Evolutionary conservation across 2,888 invertebrate species (phyloP), one percentile per base, ranked within the genome.

Genomic region (Chaitophorus viminalis): DNA sequence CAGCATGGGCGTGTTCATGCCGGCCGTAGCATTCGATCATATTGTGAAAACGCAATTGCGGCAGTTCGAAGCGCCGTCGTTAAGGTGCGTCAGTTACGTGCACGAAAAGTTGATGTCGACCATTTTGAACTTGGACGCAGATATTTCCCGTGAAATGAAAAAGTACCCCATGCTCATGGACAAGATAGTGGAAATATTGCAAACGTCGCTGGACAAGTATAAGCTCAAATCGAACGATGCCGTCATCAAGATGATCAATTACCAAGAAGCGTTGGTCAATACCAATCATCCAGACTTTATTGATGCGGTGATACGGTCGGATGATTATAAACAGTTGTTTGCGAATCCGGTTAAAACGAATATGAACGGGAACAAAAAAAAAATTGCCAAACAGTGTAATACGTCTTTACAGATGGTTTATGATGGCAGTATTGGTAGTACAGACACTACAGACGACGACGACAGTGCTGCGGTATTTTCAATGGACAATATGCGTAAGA

Each of bases 231-330:
- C 85, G 4, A 6, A 18, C 1, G 52, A 86, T 0, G 52, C 78
- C 1, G 85, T 86, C 1, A 70, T 11, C 4, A 78, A 70, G 29
- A 29, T 86, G 14, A 86, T 86, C 11, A 3, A 36, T 25, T 86
- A 78, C 21, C 78, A 86, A 31, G 54, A 36, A 54, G 70, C 54
- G 18, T 78, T 31, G 0, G 29, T 86, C 1, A 86, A 86, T 25
- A 86, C 85, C 0, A n/a, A 31, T 36, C 85, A 86, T 31, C 52
- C 78, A 0, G 85, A 86, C 17, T 86, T 86, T 31, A 78, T 86
- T 17, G 54, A 70, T 8, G 78, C 52, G 17, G 18, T 86, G 8
- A 46, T 29, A 5, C 6, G 52, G 0, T 78, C 78, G 0, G 29
- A 78, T 3, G 78, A 78, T 70, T 86, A 54, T 78, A 21, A 36